Percentiles rank a stretch among this genome's conserved stretches.
Conservation (phyloP, 2,888 invertebrate genomes). For the Vanessa cardui region DNA sequence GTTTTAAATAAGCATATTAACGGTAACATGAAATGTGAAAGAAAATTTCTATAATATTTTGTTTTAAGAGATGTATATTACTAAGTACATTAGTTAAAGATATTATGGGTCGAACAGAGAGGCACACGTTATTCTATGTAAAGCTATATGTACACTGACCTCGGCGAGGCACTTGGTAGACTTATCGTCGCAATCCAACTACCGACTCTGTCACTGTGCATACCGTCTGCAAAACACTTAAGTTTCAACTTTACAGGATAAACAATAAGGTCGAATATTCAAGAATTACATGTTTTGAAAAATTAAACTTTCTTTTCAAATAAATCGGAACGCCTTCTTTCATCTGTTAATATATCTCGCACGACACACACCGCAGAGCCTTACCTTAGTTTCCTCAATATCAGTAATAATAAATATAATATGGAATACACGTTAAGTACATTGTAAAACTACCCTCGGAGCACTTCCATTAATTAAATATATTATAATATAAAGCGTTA, state of each 20-base stretch:
- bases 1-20: background rate
- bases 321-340: conserved; percentile 3
- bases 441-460: conserved; percentile 65
- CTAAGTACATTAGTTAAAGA: conserved; percentile 24
- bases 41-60: background rate
- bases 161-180: conserved; percentile 70
- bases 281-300: background rate
- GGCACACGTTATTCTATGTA: conserved; percentile 70
- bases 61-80: background rate
- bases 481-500: conserved; percentile 53
- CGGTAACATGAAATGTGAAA: conserved; percentile 4
- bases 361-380: conserved; percentile 34
- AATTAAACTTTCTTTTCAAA: background rate
- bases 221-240: background rate
- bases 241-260: background rate
- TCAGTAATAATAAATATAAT: conserved; percentile 32
- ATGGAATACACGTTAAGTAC: conserved; percentile 75
- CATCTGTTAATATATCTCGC: conserved; percentile 1
- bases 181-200: conserved; percentile 27
- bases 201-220: conserved; percentile 7
- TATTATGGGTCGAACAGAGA: conserved; percentile 51
- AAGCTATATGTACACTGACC: conserved; percentile 73
- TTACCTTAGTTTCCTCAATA: conserved; percentile 20
- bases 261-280: background rate
- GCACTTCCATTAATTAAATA: conserved; percentile 59